Conservation (phyloP, 2,113 vertebrate genomes). For the Oenanthe melanoleuca region DNA sequence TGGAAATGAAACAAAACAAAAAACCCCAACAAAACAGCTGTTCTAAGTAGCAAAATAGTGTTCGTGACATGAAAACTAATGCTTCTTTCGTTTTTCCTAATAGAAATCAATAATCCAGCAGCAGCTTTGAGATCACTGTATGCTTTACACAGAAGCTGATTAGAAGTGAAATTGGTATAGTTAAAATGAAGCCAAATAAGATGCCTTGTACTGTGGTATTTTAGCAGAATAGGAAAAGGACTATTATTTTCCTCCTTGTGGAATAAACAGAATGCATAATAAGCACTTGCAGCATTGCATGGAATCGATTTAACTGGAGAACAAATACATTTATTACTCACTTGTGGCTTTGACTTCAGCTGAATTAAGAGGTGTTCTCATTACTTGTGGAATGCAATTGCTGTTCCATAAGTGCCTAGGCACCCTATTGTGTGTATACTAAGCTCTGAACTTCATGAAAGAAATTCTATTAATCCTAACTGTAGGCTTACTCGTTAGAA, state of each 20-base stretch:
- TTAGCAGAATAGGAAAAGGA: constrained; percentile 1
- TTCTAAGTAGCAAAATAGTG: background rate
- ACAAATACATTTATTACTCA: constrained; percentile 63
- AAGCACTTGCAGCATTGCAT: constrained; percentile 46
- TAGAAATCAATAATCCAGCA: background rate
- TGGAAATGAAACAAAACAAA: background rate
- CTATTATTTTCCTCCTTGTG: constrained; percentile 39
- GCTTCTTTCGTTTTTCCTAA: background rate
- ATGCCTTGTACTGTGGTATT: background rate
- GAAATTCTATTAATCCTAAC: background rate
- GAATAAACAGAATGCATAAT: constrained; percentile 55
- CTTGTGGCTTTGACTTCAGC: constrained; percentile 36
- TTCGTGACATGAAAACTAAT: background rate
- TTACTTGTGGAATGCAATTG: constrained; percentile 20
- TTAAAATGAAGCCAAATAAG: constrained; percentile 35
- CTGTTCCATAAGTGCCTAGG: background rate
- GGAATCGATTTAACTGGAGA: constrained; percentile 62
- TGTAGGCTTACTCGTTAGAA: background rate
- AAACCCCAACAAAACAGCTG: fast-evolving
- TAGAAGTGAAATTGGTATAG: constrained; percentile 8
- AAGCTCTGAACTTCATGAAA: background rate
- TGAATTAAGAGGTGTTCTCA: constrained; percentile 55
- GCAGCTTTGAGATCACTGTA: background rate
- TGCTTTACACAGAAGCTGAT: background rate
- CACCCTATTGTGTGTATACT: background rate